Evolutionary conservation across 2,888 invertebrate species (phyloP), one percentile per base, ranked within the genome.

Genomic region (Rapana venosa): DNA sequence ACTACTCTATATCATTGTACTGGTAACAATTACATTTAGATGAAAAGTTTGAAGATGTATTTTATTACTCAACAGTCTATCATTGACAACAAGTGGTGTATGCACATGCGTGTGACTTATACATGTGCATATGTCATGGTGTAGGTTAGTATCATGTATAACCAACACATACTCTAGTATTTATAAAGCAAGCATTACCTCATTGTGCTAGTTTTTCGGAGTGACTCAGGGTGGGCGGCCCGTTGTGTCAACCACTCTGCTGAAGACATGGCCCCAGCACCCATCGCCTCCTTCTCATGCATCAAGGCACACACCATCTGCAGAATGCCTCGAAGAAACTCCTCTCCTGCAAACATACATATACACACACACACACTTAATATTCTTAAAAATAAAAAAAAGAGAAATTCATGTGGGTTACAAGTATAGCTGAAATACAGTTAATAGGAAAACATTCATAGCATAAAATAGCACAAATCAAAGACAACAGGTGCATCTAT

Each of bases 141-240:
- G 56, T 83, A 20, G 30, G 56, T 74, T 22, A n/a, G n/a, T 47
- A 47, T 2, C 47, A 47, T 47, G 47, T 47, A 47, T 47, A 47
- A 47, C 4, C 47, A 47, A 47, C 47, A 47, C 47, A 47, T 8
- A 47, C 47, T 2, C 47, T 47, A 47, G 47, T 47, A 2, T 47
- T 47, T 47, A 47, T 47, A 47, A 47, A 47, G 47, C 47, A 47
- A 47, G 47, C 47, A 20, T 36, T 32, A 91, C 93, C 93, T 92
- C 90, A 94, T 94, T 30, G 95, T 94, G 83, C 95, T 94, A 35
- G 94, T 92, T 88, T 93, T 94, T 90, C 92, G 93, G 74, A 95
- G 92, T 86, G 92, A 92, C 66, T 95, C 93, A 15, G 91, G 86
- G n/a, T 93, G 91, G 26, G 94, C 94, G 30, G 94, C 95, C 74